These are phyloP conservation scores for Trichosurus vulpecula DNA, from an alignment of 2,797 vertebrate genomes.

Conservation along the genomic window DNA sequence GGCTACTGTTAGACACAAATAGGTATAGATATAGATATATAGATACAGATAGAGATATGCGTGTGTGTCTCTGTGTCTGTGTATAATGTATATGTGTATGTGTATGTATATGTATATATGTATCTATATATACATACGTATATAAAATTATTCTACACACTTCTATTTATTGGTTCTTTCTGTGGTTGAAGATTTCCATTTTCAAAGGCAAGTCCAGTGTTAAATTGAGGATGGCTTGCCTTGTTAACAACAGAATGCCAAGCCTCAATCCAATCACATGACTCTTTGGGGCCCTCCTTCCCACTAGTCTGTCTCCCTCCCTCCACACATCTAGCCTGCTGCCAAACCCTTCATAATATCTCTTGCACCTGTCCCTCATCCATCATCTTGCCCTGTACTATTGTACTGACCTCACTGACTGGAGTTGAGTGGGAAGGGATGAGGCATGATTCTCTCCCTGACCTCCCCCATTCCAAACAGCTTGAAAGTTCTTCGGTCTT, in stretches of 20 bases:
- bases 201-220: neutral
- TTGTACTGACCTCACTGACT: neutral
- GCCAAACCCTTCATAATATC: neutral
- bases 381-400: neutral
- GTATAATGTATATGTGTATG: too few relatives aligned
- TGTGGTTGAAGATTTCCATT: neutral
- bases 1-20: too few relatives aligned
- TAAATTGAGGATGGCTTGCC: neutral
- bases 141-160: neutral
- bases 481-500: neutral
- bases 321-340: neutral
- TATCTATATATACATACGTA: too few relatives aligned
- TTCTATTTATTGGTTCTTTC: neutral
- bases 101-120: too few relatives aligned
- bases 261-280: neutral
- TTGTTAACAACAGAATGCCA: neutral
- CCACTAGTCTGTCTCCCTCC: neutral
- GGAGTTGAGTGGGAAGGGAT: neutral
- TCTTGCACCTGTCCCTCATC: neutral
- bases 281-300: neutral
- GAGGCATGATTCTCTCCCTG: neutral
- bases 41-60: too few relatives aligned
- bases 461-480: neutral
- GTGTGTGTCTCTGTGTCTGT: too few relatives aligned
- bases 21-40: too few relatives aligned